Evolutionary conservation across 2,888 invertebrate genomes (phyloP).

Genomic region (Cataglyphis rosenhaueri): DNA sequence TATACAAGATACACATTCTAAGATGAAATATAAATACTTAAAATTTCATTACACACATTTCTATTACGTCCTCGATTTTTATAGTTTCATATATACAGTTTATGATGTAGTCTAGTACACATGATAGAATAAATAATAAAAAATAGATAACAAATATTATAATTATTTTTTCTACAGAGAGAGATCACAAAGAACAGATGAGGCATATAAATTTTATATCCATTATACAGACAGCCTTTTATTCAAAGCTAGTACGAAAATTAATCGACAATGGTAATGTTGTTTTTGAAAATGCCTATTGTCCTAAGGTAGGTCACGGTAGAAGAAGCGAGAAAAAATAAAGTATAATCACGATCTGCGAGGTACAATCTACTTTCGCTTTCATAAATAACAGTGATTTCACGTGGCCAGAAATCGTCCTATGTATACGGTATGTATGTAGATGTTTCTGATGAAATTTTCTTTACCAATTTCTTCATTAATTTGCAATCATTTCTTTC

Average conservation of each 20-base stretch:
- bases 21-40: not conserved
- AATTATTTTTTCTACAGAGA: not conserved
- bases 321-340: not conserved
- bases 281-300: not conserved
- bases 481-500: conserved; percentile 12
- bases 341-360: not conserved
- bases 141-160: not conserved
- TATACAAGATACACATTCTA: not conserved
- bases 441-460: not conserved
- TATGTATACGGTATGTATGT: not conserved
- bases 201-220: conserved; percentile 2
- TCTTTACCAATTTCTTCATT: not conserved
- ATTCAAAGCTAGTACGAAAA: not conserved
- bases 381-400: conserved; percentile 15
- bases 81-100: too few species aligned
- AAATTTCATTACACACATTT: not conserved
- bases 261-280: not conserved
- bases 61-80: not conserved
- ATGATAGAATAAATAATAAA: not conserved
- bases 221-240: not conserved
- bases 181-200: not conserved
- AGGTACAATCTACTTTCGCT: conserved; percentile 26
- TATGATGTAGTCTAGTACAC: not conserved
- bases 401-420: not conserved
- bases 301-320: not conserved